Evolutionary conservation across 2,888 invertebrate genomes (phyloP).

Genomic region (Acanthosepion lycidas): DNA sequence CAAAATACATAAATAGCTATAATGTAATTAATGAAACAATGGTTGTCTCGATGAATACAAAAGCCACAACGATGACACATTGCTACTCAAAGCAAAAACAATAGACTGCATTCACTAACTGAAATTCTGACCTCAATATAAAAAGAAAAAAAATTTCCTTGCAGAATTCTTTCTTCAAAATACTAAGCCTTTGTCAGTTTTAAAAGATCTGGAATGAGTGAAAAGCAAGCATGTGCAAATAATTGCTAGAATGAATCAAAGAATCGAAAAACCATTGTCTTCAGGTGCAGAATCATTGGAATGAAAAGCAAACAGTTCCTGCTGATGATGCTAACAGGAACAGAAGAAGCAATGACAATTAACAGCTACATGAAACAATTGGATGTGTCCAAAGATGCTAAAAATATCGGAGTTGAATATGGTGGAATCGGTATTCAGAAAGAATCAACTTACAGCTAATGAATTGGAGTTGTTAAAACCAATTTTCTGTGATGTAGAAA

Average conservation of each 20-base stretch:
- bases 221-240: neutral
- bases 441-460: neutral
- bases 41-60: neutral
- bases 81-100: neutral
- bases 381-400: neutral
- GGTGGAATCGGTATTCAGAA: neutral
- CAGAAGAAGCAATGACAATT: neutral
- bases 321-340: neutral
- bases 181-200: neutral
- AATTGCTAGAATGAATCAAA: neutral
- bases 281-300: neutral
- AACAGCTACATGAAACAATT: neutral
- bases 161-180: neutral
- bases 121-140: neutral
- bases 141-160: neutral
- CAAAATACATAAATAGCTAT: neutral
- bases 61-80: neutral
- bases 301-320: neutral
- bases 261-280: conserved; percentile 3
- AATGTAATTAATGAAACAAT: neutral
- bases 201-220: neutral
- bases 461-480: neutral
- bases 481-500: neutral
- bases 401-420: neutral
- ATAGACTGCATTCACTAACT: neutral